Conservation (phyloP, 2,888 invertebrate species). For the Andrena trimmerana region DNA sequence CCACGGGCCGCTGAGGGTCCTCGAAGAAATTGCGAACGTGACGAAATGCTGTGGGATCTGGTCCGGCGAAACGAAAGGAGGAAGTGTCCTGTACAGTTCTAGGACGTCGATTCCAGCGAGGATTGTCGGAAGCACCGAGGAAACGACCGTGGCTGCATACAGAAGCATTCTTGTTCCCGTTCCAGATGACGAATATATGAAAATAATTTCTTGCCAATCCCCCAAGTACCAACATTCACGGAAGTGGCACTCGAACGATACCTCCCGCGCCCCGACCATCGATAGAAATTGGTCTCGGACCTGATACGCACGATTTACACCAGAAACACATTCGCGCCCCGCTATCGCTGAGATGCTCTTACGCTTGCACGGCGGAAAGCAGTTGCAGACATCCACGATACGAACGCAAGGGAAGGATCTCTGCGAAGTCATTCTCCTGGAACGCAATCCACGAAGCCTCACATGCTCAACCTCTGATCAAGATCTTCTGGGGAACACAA, state of each 20-base stretch:
- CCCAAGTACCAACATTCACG: neutral
- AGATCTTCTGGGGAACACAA: neutral
- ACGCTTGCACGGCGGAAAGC: neutral
- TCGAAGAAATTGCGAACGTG: constrained; percentile 52
- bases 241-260: neutral
- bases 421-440: neutral
- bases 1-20: neutral
- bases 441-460: neutral
- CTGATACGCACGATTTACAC: neutral
- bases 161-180: constrained; percentile 35
- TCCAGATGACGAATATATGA: constrained; percentile 33
- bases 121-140: constrained; percentile 20
- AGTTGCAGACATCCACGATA: neutral
- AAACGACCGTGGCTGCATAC: constrained; percentile 8
- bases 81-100: constrained; percentile 19
- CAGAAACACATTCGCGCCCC: neutral
- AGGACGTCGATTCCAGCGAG: constrained; percentile 27
- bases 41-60: constrained; percentile 30
- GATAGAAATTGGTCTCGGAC: neutral
- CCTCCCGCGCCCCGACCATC: neutral
- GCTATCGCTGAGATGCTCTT: neutral
- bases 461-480: neutral
- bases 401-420: neutral
- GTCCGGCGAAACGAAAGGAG: constrained; percentile 10
- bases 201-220: constrained; percentile 40